These are phyloP conservation scores for Tethya wilhelma DNA, from an alignment of 37 sponge, comb jelly and placozoan species.

Conservation along the genomic window DNA sequence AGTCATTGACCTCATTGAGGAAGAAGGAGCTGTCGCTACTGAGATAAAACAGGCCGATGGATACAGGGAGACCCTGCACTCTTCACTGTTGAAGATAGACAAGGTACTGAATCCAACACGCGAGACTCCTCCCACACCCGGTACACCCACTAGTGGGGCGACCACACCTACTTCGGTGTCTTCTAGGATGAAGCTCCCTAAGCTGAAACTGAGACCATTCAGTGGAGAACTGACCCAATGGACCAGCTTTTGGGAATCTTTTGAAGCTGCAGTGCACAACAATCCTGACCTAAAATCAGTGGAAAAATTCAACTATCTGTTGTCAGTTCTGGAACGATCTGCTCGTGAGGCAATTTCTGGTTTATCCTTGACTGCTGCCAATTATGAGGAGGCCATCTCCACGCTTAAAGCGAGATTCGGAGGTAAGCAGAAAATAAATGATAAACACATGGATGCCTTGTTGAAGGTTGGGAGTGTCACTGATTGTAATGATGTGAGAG, in stretches of 20 bases:
- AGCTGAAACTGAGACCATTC: conserved; percentile 18
- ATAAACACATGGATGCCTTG: conserved; percentile 37
- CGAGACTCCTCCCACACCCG: too few species aligned
- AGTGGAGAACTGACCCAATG: conserved; percentile 28
- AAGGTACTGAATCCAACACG: too few species aligned
- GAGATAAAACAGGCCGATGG: too few species aligned
- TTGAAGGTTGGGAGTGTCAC: conserved; percentile 22
- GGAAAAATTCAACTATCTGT: conserved; percentile 38
- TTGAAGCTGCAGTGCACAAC: conserved; percentile 24
- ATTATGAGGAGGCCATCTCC: conserved; percentile 30
- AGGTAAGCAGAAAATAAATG: conserved; percentile 13
- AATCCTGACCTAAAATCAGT: too few species aligned
- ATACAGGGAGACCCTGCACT: too few species aligned
- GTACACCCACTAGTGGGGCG: too few species aligned
- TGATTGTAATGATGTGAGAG: conserved; percentile 6
- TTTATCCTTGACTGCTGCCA: conserved; percentile 9
- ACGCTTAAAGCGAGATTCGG: conserved; percentile 35
- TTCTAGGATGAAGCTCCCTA: conserved; percentile 25
- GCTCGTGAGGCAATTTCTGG: conserved; percentile 34
- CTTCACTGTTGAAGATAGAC: too few species aligned
- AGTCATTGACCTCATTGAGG: too few species aligned
- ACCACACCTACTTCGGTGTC: background rate
- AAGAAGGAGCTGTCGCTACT: too few species aligned
- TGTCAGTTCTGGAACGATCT: conserved; percentile 8
- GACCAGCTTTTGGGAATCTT: conserved; percentile 24